Evolutionary conservation across 2,113 vertebrate genomes (phyloP).

Genomic region (Etia nguti): DNA sequence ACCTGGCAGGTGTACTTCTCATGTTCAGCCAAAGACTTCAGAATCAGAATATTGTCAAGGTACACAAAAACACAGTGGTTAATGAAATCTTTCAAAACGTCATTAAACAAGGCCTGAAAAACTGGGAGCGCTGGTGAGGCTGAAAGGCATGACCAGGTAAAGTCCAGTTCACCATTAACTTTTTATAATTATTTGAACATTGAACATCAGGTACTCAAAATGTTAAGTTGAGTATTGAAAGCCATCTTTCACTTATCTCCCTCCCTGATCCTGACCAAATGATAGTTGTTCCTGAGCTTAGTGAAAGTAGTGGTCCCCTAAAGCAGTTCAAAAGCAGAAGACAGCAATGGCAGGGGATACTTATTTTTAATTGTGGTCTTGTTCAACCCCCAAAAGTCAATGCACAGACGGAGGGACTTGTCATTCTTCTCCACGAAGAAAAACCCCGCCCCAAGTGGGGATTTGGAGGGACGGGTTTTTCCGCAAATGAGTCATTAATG

Average conservation of each 20-base stretch:
- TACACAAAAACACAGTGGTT: not conserved
- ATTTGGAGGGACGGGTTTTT: not conserved
- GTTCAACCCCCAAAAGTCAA: not conserved
- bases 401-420: not conserved
- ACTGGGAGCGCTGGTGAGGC: rapidly evolving
- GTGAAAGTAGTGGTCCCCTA: not conserved
- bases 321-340: not conserved
- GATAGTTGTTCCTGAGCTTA: not conserved
- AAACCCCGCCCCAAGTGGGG: not conserved
- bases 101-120: not conserved
- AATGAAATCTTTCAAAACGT: not conserved
- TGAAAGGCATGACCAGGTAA: not conserved
- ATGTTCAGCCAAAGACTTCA: not conserved
- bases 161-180: not conserved
- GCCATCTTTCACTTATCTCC: not conserved
- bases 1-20: not conserved
- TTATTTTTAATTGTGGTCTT: not conserved
- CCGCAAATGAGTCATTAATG: not conserved
- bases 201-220: not conserved
- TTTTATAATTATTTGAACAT: not conserved
- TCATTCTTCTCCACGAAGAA: not conserved
- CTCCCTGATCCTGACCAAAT: not conserved
- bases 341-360: not conserved
- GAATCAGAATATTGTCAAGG: not conserved
- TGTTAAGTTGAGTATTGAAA: not conserved